Base-by-base conservation (phyloP, 2,113 vertebrate species). In the Chloropsis hardwickii region DNA sequence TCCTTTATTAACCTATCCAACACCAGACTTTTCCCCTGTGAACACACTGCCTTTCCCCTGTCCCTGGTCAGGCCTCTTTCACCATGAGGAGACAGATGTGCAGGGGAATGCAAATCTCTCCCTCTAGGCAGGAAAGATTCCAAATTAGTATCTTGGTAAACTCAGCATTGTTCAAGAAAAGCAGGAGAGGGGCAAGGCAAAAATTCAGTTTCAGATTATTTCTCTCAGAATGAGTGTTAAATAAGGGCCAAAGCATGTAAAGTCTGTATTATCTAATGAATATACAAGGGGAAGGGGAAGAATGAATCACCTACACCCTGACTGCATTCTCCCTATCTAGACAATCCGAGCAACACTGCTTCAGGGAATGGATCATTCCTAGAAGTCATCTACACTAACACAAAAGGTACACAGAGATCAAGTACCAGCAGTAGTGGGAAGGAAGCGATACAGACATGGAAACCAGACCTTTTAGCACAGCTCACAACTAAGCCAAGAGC, bases 401-500 rank as follows among this genome's bases (percentile, higher is more conserved):
- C 73, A 87, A 89, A 89, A 60, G 47, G 47, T 91, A 92, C 67
- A 53, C 18, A 29, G 45, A 88, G 79, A 76, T 86, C 73, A 80
- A 78, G 87, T 53, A 53, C 40, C 74, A 93, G 61, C 45, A 88
- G 40, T 50, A 84, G 74, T 4, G 33, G 67, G 66, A 92, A 86
- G 56, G 85, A 88, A 88, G 69, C 3, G 17, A 91, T 88, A 90
- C 8, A 50, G 90, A 69, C 69, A 73, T 12, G 44, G 82, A 96
- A 93, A 94, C 67, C 82, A 93, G 78, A 90, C 69, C 79, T 73
- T 80, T 87, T 57, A 86, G 84, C 58, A 92, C 6, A 91, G 86
- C 81, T 67, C 69, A 79, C 29, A 86, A 33, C 65, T 71, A 93
- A 96, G 88, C 88, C 94, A 94, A 85, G 88, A 91, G 89, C 64